Percentiles rank a stretch among this genome's conserved stretches.
Conservation (phyloP, 2,888 invertebrate genomes). For the Sinhomidia bicolor region DNA sequence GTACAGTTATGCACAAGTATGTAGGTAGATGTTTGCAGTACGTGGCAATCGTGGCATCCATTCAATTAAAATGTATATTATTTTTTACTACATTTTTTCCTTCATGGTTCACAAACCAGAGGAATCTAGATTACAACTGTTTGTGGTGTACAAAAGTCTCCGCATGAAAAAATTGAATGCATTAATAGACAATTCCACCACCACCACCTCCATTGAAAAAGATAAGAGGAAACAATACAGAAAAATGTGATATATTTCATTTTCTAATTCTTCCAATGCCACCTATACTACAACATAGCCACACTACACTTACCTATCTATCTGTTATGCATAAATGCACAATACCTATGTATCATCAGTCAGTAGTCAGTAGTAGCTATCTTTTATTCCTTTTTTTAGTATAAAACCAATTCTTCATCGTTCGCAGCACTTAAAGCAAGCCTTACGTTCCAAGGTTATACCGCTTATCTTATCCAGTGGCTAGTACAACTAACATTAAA, state of each 20-base stretch:
- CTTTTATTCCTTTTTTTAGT: neutral
- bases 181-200: too few relatives aligned
- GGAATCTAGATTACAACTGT: slow-evolving; percentile 5
- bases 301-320: neutral
- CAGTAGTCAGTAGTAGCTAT: too few relatives aligned
- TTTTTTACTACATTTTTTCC: neutral
- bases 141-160: slow-evolving; percentile 10
- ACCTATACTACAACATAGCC: neutral
- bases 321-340: neutral
- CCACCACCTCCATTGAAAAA: neutral
- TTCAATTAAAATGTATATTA: too few relatives aligned
- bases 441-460: slow-evolving; percentile 25
- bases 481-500: slow-evolving; percentile 14
- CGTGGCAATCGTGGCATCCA: neutral
- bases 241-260: neutral
- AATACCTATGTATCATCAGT: too few relatives aligned
- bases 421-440: neutral
- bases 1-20: too few relatives aligned
- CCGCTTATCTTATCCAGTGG: slow-evolving; percentile 34
- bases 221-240: slow-evolving; percentile 1
- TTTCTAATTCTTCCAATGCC: neutral
- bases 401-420: slow-evolving; percentile 2
- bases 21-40: too few relatives aligned
- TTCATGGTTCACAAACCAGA: slow-evolving; percentile 33
- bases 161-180: neutral